Percentiles rank a stretch among this genome's conserved stretches.
Conservation (phyloP, 2,113 vertebrate species). For the Seriola quinqueradiata region DNA sequence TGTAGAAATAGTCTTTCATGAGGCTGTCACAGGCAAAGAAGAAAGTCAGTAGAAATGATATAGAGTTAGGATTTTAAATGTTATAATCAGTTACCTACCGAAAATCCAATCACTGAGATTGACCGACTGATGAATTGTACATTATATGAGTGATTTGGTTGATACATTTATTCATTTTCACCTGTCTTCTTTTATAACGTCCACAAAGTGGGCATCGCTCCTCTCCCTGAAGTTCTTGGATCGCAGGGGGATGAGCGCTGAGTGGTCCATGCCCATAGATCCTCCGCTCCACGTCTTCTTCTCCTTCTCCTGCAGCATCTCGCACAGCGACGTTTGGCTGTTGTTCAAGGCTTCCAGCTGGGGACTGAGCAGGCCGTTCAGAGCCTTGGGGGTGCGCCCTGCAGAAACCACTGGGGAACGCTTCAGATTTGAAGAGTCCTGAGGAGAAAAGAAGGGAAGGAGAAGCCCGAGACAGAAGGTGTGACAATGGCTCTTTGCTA, state of each 20-base stretch:
- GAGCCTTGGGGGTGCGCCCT: constrained; percentile 87
- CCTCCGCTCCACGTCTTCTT: constrained; percentile 84
- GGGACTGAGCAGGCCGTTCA: constrained; percentile 93
- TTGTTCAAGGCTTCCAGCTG: constrained; percentile 90
- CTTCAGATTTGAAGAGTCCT: constrained; percentile 83
- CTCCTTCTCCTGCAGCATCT: constrained; percentile 95
- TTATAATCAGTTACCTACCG: background rate
- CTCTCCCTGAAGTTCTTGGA: constrained; percentile 97
- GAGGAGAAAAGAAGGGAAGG: background rate
- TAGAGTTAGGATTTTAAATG: background rate
- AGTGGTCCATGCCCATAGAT: constrained; percentile 89
- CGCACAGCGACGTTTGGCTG: constrained; percentile 95
- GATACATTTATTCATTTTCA: constrained; percentile 64
- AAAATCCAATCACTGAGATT: background rate
- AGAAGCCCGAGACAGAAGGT: constrained; percentile 47
- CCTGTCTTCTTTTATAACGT: constrained; percentile 99
- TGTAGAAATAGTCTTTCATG: constrained; percentile 99
- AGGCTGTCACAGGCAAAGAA: constrained; percentile 83
- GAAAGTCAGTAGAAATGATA: constrained; percentile 5
- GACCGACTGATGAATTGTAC: background rate
- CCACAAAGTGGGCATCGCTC: constrained; percentile 97
- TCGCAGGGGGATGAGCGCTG: constrained; percentile 92
- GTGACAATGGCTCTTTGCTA: background rate
- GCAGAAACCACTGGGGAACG: constrained; percentile 77
- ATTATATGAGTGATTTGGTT: background rate